Evolutionary conservation across 2,797 vertebrate genomes (phyloP).

Genomic region (Diceros bicornis): DNA sequence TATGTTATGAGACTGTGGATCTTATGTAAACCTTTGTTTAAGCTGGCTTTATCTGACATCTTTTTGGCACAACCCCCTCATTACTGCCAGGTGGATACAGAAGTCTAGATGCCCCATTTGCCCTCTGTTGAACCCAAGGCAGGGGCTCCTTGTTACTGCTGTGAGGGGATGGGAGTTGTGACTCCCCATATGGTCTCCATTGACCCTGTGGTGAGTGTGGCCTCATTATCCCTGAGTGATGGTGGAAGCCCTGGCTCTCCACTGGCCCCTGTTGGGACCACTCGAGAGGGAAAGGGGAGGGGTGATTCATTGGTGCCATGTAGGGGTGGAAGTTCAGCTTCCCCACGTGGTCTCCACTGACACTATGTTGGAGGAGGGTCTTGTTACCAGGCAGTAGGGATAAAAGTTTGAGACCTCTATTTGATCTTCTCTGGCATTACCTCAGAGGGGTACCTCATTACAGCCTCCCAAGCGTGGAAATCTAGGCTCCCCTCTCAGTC

Average conservation of each 20-base stretch:
- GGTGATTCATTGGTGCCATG: background rate
- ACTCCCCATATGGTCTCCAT: background rate
- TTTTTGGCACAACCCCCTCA: too few relatives aligned
- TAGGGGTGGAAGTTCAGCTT: fast-evolving
- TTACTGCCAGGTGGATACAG: too few relatives aligned
- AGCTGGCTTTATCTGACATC: too few relatives aligned
- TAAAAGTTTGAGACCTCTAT: background rate
- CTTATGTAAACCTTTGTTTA: too few relatives aligned
- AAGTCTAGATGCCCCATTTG: too few relatives aligned
- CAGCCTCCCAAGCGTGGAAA: background rate
- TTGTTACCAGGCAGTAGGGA: background rate
- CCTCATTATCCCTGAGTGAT: background rate
- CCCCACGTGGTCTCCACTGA: too few relatives aligned
- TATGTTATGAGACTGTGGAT: background rate
- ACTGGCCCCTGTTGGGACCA: background rate
- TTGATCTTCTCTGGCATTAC: background rate
- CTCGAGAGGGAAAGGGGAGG: background rate
- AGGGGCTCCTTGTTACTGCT: too few relatives aligned
- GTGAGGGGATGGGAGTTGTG: too few relatives aligned
- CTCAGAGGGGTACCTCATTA: background rate
- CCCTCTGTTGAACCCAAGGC: too few relatives aligned
- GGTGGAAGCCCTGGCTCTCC: background rate
- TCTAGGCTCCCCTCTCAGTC: background rate
- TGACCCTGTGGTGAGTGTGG: background rate
- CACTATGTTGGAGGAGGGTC: background rate